These are phyloP conservation scores for Tipula confusa DNA, from an alignment of 2,888 invertebrate species.

Conservation along the genomic window DNA sequence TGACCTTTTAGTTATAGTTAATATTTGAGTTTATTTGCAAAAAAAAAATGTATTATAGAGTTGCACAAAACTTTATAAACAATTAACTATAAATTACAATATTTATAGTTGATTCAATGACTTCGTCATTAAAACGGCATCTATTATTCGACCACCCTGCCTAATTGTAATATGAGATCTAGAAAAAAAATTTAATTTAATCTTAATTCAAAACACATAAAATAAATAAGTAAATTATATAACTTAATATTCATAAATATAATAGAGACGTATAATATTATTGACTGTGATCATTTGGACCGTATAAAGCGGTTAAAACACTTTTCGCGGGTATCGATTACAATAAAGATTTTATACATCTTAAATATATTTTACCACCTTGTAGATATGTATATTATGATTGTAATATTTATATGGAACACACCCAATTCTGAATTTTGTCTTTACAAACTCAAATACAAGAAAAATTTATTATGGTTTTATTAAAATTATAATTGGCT, in stretches of 20 bases:
- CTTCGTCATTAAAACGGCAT: neutral
- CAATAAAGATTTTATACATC: neutral
- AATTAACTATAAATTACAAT: neutral
- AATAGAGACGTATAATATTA: neutral
- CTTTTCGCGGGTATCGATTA: neutral
- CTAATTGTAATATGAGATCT: neutral
- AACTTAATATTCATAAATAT: neutral
- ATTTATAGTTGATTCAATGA: neutral
- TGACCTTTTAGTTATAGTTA: neutral
- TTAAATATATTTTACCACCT: neutral
- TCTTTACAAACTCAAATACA: neutral
- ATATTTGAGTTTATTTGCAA: neutral
- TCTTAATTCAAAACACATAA: slow-evolving; percentile 1
- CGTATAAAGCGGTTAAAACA: neutral
- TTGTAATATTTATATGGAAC: slow-evolving; percentile 3
- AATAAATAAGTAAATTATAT: neutral
- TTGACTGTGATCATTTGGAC: neutral
- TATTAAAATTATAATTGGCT: slow-evolving; percentile 3
- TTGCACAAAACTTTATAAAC: neutral
- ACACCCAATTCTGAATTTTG: neutral
- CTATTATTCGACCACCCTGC: neutral
- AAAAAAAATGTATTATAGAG: too few species aligned
- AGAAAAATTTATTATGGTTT: neutral
- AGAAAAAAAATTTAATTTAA: neutral
- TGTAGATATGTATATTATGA: neutral